Evolutionary conservation across 2,113 vertebrate genomes (phyloP).

Genomic region (Microcebus ravelobensis): DNA sequence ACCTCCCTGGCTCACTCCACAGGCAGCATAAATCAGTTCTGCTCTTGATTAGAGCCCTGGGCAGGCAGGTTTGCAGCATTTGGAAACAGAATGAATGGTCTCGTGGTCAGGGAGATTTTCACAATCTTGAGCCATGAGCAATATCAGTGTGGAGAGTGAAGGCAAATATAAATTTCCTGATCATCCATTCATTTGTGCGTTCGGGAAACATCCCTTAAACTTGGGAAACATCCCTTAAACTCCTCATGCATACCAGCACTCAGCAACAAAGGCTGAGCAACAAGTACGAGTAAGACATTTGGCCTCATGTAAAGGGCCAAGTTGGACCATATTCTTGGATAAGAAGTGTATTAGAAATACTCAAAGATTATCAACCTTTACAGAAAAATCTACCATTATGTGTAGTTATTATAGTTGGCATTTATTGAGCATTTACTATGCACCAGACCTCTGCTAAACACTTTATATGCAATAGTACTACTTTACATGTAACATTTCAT

Average conservation of each 20-base stretch:
- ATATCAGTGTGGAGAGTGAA: neutral
- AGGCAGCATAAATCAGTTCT: conserved; percentile 52
- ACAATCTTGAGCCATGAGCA: neutral
- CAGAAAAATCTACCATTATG: neutral
- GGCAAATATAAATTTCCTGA: neutral
- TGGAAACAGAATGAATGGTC: conserved; percentile 19
- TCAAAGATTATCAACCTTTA: neutral
- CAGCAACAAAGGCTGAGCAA: neutral
- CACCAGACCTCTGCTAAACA: neutral
- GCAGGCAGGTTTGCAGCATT: neutral
- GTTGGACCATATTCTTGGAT: neutral
- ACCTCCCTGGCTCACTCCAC: neutral
- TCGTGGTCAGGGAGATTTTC: neutral
- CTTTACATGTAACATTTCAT: neutral
- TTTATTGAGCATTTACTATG: neutral
- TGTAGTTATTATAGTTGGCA: neutral
- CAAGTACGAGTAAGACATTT: neutral
- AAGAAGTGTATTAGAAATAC: neutral
- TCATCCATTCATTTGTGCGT: neutral
- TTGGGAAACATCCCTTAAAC: neutral
- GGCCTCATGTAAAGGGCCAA: neutral
- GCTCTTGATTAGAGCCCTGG: conserved; percentile 36
- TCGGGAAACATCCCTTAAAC: neutral
- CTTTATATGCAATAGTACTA: neutral
- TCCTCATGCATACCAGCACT: neutral